Percentiles rank a stretch among this genome's conserved stretches.
Evolutionary conservation across 2,888 invertebrate genomes (phyloP).

Genomic region (Cacoxenus indagator): DNA sequence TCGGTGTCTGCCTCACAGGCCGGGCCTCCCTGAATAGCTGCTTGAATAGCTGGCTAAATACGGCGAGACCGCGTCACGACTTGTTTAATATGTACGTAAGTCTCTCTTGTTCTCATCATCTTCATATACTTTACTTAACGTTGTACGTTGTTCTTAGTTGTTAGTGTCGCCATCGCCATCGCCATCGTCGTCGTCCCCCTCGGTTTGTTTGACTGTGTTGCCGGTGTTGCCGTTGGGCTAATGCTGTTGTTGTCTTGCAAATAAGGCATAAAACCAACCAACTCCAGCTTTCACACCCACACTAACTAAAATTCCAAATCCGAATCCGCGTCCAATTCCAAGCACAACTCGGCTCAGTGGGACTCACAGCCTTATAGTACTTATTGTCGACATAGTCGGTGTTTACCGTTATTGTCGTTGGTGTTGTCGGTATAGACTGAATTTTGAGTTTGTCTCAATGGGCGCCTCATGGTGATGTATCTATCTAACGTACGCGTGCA

Average conservation of each 20-base stretch:
- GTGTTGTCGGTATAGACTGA: slow-evolving; percentile 17
- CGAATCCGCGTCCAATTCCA: slow-evolving; percentile 33
- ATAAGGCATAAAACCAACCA: slow-evolving; percentile 12
- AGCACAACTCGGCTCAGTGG: slow-evolving; percentile 20
- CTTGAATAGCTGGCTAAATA: background rate
- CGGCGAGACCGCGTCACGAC: slow-evolving; percentile 35
- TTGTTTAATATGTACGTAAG: slow-evolving; percentile 63
- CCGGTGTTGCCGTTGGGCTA: slow-evolving; percentile 38
- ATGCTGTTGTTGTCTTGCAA: slow-evolving; percentile 17
- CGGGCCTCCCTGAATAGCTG: slow-evolving; percentile 4
- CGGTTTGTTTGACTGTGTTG: slow-evolving; percentile 21
- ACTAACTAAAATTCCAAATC: no score
- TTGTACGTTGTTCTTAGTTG: slow-evolving; percentile 15
- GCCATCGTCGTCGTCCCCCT: no score
- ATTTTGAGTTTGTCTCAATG: slow-evolving; percentile 53
- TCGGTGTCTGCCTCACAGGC: no score
- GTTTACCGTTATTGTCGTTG: slow-evolving; percentile 52
- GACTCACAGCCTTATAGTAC: background rate
- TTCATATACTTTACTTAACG: slow-evolving; percentile 52
- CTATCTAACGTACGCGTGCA: background rate
- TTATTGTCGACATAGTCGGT: background rate
- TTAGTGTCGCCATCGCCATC: no score
- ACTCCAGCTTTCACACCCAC: background rate
- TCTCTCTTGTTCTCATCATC: slow-evolving; percentile 26
- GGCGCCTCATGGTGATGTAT: slow-evolving; percentile 41